These are phyloP conservation scores for Glyptemys insculpta DNA, from an alignment of 2,797 vertebrate genomes.

Conservation along the genomic window DNA sequence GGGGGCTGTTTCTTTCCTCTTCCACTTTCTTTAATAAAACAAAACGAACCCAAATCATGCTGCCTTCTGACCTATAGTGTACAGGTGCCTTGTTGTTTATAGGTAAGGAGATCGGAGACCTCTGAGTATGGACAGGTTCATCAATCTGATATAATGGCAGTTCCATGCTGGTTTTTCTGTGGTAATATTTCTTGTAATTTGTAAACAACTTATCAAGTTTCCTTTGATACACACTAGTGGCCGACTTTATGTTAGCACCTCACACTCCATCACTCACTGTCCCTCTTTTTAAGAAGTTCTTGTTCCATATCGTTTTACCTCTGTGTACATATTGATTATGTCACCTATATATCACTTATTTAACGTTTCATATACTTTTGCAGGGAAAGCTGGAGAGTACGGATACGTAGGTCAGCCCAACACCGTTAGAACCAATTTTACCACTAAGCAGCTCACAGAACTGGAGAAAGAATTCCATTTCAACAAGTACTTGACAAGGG, in stretches of 20 bases:
- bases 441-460: constrained; percentile 97
- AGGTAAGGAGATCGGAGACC: neutral
- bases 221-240: constrained; percentile 49
- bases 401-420: constrained; percentile 94
- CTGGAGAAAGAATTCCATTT: constrained; percentile 99
- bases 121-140: neutral
- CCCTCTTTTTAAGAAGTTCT: constrained; percentile 54
- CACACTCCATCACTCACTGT: constrained; percentile 71
- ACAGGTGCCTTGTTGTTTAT: neutral
- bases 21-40: neutral
- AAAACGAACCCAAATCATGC: too few species aligned
- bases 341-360: constrained; percentile 51
- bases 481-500: constrained; percentile 98
- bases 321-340: constrained; percentile 53
- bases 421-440: constrained; percentile 97
- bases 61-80: neutral
- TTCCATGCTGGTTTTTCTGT: neutral
- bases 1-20: neutral
- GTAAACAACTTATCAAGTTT: constrained; percentile 62
- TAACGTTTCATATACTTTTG: constrained; percentile 49
- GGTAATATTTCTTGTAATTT: constrained; percentile 60
- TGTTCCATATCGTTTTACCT: constrained; percentile 44
- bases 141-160: neutral
- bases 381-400: constrained; percentile 95
- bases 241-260: constrained; percentile 68